Conservation (phyloP, 2,797 vertebrate genomes). For the Pterois miles region DNA sequence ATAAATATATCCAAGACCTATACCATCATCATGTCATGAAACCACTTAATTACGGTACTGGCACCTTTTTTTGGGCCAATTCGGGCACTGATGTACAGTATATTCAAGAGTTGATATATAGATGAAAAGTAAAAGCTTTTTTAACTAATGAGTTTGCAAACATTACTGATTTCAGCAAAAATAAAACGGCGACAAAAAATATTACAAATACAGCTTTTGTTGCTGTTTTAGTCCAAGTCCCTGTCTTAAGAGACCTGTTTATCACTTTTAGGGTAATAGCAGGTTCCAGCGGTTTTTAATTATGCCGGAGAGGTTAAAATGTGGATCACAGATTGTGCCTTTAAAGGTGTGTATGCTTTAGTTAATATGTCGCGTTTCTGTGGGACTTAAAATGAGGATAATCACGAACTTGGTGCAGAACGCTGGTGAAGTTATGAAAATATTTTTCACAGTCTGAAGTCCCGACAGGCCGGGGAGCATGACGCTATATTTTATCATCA, state of each 20-base stretch:
- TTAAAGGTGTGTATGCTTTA: slow-evolving; percentile 1
- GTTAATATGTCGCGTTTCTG: slow-evolving; percentile 13
- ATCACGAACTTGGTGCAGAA: slow-evolving; percentile 37
- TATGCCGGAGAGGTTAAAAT: not conserved
- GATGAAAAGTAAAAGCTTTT: slow-evolving; percentile 9
- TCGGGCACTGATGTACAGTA: not conserved
- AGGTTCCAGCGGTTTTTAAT: slow-evolving; percentile 4
- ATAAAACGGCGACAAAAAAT: not conserved
- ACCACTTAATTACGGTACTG: not conserved
- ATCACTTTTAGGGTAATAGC: not conserved
- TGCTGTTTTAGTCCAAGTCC: not conserved
- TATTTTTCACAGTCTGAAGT: slow-evolving; percentile 53
- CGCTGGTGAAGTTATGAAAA: slow-evolving; percentile 53
- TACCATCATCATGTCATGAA: not conserved
- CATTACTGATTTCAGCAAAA: not conserved
- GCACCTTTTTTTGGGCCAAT: not conserved
- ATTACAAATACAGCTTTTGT: not conserved
- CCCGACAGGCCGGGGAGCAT: slow-evolving; percentile 42
- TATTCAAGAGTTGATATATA: slow-evolving; percentile 22
- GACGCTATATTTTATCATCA: slow-evolving; percentile 68
- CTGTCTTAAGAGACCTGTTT: not conserved
- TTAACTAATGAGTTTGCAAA: not conserved
- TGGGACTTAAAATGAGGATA: slow-evolving; percentile 16
- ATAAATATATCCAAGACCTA: not conserved
- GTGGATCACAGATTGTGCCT: not conserved